A percentile compares a stretch with the other conserved stretches of the same genome.
These are phyloP conservation scores for Betta splendens DNA, from an alignment of 2,797 vertebrate species.

Conservation along the genomic window DNA sequence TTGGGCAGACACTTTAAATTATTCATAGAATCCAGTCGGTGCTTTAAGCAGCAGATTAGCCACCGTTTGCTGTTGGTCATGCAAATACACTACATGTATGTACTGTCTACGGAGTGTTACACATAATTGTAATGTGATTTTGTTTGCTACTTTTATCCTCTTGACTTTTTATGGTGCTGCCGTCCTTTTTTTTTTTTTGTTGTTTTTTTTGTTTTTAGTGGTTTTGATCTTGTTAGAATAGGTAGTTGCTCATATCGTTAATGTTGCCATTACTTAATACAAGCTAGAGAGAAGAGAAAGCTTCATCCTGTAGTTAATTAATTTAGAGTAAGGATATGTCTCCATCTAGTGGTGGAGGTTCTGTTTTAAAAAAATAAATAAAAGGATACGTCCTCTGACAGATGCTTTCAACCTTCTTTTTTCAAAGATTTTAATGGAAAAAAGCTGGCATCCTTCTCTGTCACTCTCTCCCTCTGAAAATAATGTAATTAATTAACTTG, in stretches of 20 bases:
- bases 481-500: not conserved
- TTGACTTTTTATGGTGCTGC: conserved; percentile 4
- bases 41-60: conserved; percentile 52
- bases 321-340: conserved; percentile 35
- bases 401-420: not conserved
- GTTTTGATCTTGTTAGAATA: not conserved
- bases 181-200: no score
- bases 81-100: conserved; percentile 16
- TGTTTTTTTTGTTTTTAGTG: conserved; percentile 1
- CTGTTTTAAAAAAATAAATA: not conserved
- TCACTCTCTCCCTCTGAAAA: not conserved
- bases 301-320: no score
- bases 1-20: conserved; percentile 67
- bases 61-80: conserved; percentile 30
- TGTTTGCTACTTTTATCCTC: conserved; percentile 5
- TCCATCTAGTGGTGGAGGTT: conserved; percentile 76
- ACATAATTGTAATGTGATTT: conserved; percentile 7
- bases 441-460: no score
- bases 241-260: not conserved
- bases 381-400: no score
- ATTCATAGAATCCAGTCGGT: conserved; percentile 63
- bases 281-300: no score
- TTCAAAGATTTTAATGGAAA: not conserved
- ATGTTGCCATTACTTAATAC: conserved; percentile 4
- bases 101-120: conserved; percentile 21